phyloP scores from a whole-genome alignment of 2,888 invertebrate genomes.

The Euplexia lucipara region DNA sequence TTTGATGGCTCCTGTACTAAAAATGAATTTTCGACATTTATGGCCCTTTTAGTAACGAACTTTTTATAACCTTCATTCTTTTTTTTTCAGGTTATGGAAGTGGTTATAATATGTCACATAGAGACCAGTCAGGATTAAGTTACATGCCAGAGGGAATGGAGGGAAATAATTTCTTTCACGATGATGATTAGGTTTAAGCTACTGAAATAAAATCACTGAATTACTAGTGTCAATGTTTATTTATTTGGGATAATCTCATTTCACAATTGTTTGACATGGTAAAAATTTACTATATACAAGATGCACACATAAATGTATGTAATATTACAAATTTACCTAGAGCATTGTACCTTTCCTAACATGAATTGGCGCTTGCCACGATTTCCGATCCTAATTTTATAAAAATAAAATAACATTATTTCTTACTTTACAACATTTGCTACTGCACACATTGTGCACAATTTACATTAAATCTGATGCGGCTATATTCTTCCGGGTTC shows the following conservation, averaged over 20 bases:
- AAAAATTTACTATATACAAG: conserved; percentile 89
- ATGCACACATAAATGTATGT: conserved; percentile 78
- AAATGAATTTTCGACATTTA: too few relatives aligned
- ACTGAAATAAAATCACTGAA: conserved; percentile 58
- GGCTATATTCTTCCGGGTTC: conserved; percentile 56
- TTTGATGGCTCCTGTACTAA: too few relatives aligned
- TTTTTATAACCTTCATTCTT: neutral
- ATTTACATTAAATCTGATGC: conserved; percentile 73
- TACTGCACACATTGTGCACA: conserved; percentile 86
- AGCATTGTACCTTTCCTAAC: conserved; percentile 87
- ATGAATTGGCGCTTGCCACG: conserved; percentile 80
- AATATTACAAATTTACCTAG: conserved; percentile 84
- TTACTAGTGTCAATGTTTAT: conserved; percentile 86
- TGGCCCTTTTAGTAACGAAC: too few relatives aligned
- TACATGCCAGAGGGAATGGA: conserved; percentile 94
- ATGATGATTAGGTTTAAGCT: conserved; percentile 43
- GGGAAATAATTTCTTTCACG: conserved; percentile 91
- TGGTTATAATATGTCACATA: conserved; percentile 91
- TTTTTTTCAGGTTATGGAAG: conserved; percentile 91
- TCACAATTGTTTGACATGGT: conserved; percentile 88
- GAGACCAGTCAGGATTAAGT: conserved; percentile 89
- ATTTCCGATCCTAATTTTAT: conserved; percentile 83
- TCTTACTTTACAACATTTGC: conserved; percentile 85
- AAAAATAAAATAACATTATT: conserved; percentile 87
- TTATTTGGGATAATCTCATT: conserved; percentile 89